phyloP scores from a whole-genome alignment of 2,797 vertebrate species.

The Lacerta agilis region DNA sequence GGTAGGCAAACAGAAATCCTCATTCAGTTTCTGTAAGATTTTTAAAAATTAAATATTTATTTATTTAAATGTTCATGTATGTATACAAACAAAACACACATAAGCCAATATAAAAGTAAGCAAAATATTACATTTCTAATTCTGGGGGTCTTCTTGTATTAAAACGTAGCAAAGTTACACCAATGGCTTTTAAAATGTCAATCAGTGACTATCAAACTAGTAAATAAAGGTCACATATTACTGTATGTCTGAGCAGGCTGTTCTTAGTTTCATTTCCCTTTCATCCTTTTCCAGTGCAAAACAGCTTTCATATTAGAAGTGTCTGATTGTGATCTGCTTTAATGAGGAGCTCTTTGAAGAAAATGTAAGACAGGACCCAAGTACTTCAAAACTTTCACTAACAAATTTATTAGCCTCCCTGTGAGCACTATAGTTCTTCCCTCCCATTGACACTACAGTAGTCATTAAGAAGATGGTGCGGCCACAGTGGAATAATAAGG shows the following conservation, averaged over 20 bases:
- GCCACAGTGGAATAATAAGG: conserved; percentile 24
- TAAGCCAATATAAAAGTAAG: too few species aligned
- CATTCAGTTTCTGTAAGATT: conserved; percentile 44
- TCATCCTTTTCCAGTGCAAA: conserved; percentile 52
- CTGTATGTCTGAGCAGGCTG: conserved; percentile 33
- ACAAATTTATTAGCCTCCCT: conserved; percentile 18
- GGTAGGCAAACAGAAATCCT: conserved; percentile 51
- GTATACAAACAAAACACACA: too few species aligned
- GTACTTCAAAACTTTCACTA: conserved; percentile 68
- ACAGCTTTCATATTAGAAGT: conserved; percentile 59
- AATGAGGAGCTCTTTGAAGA: conserved; percentile 67
- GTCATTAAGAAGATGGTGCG: neutral
- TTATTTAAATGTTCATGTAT: too few species aligned
- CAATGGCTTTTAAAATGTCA: conserved; percentile 50
- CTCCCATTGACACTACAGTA: conserved; percentile 15
- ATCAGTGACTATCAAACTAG: conserved; percentile 30
- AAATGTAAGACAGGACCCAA: conserved; percentile 65
- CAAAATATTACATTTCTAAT: conserved; percentile 16
- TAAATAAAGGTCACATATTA: conserved; percentile 38
- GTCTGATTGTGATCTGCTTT: conserved; percentile 63
- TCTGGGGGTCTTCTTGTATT: conserved; percentile 38
- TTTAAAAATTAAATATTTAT: neutral
- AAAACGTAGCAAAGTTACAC: conserved; percentile 46
- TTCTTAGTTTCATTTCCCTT: conserved; percentile 58
- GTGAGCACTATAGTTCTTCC: neutral